These are phyloP conservation scores for Lutjanus erythropterus DNA, from an alignment of 2,113 vertebrate genomes.

Conservation along the genomic window DNA sequence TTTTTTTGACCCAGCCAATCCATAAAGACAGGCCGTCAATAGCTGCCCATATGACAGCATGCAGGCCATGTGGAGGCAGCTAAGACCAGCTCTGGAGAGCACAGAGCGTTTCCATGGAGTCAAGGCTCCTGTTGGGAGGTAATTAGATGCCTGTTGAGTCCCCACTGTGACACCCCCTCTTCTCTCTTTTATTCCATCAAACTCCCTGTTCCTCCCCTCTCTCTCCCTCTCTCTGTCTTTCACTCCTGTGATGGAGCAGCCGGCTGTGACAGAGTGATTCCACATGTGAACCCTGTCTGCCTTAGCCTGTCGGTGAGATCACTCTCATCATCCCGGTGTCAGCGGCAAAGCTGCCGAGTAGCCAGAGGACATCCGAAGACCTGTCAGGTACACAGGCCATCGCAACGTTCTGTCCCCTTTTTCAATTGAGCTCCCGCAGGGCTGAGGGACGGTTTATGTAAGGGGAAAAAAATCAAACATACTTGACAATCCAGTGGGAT, in stretches of 20 bases:
- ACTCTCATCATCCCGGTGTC: slow-evolving; percentile 49
- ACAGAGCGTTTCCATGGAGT: slow-evolving; percentile 71
- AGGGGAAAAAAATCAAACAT: neutral
- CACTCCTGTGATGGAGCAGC: slow-evolving; percentile 23
- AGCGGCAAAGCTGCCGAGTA: slow-evolving; percentile 26
- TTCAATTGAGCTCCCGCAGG: neutral
- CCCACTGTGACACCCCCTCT: slow-evolving; percentile 44
- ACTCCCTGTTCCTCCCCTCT: slow-evolving; percentile 36
- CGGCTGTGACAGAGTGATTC: slow-evolving; percentile 46
- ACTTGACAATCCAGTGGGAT: neutral
- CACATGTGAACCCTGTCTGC: slow-evolving; percentile 44
- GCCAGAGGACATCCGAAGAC: slow-evolving; percentile 40
- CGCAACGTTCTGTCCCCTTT: slow-evolving; percentile 8
- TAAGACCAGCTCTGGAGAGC: slow-evolving; percentile 39
- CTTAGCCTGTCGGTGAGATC: slow-evolving; percentile 42
- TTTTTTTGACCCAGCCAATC: slow-evolving; percentile 55
- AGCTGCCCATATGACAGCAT: slow-evolving; percentile 52
- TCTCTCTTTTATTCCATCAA: slow-evolving; percentile 45
- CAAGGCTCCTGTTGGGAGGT: slow-evolving; percentile 67
- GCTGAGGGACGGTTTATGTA: neutral
- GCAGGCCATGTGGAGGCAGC: slow-evolving; percentile 49
- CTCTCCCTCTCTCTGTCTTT: neutral
- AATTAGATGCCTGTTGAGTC: slow-evolving; percentile 77
- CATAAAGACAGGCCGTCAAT: slow-evolving; percentile 45
- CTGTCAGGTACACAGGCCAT: slow-evolving; percentile 49